These are phyloP conservation scores for Ptilodon capucinus DNA, from an alignment of 2,888 invertebrate genomes.

Conservation along the genomic window DNA sequence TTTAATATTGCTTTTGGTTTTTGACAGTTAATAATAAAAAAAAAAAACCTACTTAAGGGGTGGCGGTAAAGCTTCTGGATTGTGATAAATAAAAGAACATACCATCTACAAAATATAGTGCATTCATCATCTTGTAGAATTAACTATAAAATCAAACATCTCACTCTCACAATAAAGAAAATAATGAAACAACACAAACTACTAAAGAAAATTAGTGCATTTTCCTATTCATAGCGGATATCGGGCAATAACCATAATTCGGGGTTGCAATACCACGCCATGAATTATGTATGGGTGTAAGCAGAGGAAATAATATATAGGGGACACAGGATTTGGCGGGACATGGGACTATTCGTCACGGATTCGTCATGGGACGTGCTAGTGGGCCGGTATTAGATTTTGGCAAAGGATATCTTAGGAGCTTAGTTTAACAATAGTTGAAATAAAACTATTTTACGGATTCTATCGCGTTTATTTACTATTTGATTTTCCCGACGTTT, in stretches of 20 bases:
- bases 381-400: background rate
- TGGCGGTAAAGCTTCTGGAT: too few relatives aligned
- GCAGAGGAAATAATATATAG: slow-evolving; percentile 55
- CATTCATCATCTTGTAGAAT: too few relatives aligned
- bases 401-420: slow-evolving; percentile 32
- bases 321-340: slow-evolving; percentile 47
- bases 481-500: too few relatives aligned
- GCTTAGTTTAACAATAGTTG: background rate
- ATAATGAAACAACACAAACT: background rate
- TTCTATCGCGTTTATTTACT: too few relatives aligned
- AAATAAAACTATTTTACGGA: too few relatives aligned
- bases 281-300: slow-evolving; percentile 65
- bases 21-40: too few relatives aligned
- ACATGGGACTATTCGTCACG: slow-evolving; percentile 69
- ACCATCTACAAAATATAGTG: too few relatives aligned
- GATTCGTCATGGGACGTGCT: slow-evolving; percentile 55
- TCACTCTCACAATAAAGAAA: background rate
- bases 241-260: slow-evolving; percentile 44
- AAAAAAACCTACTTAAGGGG: too few relatives aligned
- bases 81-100: too few relatives aligned
- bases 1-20: too few relatives aligned
- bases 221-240: slow-evolving; percentile 32
- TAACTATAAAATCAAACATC: too few relatives aligned
- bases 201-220: slow-evolving; percentile 32
- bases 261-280: slow-evolving; percentile 44